Conservation (phyloP, 2,888 invertebrate species). For the Apamea monoglypha region DNA sequence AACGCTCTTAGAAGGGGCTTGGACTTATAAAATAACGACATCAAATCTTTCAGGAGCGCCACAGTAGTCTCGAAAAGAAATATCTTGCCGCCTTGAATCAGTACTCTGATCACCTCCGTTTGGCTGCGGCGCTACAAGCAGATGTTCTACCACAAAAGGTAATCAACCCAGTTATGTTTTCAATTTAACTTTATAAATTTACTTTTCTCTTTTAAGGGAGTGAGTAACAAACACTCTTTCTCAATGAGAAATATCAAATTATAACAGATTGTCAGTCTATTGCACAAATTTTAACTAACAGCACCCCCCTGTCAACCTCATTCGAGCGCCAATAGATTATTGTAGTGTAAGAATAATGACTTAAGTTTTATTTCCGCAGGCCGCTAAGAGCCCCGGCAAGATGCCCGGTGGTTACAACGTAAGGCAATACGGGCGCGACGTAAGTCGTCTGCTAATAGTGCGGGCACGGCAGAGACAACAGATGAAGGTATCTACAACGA, state of each 20-base stretch:
- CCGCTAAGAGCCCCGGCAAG: slow-evolving; percentile 70
- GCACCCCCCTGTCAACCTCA: no score
- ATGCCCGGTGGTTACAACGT: slow-evolving; percentile 82
- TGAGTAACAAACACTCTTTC: background rate
- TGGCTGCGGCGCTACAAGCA: slow-evolving; percentile 85
- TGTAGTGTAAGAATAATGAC: background rate
- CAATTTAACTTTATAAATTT: background rate
- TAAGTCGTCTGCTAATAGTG: slow-evolving; percentile 85
- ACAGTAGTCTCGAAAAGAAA: slow-evolving; percentile 80
- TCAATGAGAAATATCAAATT: background rate
- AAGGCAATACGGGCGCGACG: slow-evolving; percentile 82
- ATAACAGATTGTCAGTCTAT: background rate
- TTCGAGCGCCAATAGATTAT: background rate
- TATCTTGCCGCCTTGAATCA: slow-evolving; percentile 78
- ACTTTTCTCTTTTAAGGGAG: background rate
- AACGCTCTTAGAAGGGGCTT: background rate
- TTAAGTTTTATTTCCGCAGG: slow-evolving; percentile 63
- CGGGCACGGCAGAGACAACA: slow-evolving; percentile 86
- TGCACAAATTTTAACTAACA: background rate
- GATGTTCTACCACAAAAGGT: slow-evolving; percentile 84
- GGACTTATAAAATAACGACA: background rate
- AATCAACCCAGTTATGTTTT: background rate
- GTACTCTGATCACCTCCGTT: slow-evolving; percentile 82
- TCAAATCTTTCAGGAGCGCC: slow-evolving; percentile 76
- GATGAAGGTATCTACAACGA: slow-evolving; percentile 80